phyloP scores from a whole-genome alignment of 1,140 invertebrate genomes.

The Pantala flavescens region DNA sequence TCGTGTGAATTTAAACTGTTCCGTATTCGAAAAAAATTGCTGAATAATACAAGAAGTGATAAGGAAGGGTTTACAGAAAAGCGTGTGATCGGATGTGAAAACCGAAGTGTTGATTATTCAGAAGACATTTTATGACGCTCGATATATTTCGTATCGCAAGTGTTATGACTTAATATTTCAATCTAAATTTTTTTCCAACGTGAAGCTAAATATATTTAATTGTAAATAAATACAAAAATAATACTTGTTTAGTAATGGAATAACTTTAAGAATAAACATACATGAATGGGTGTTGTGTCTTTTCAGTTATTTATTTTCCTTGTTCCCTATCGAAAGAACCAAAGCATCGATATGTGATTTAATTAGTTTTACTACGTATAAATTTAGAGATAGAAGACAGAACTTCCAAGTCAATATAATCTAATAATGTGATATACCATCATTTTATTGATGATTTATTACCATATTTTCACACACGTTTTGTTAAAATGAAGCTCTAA shows the following conservation, averaged over 20 bases:
- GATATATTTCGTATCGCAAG: neutral
- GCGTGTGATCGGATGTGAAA: neutral
- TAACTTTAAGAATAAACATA: conserved; percentile 11
- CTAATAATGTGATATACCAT: too few relatives aligned
- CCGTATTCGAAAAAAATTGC: neutral
- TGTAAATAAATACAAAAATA: conserved; percentile 11
- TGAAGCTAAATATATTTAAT: conserved; percentile 8
- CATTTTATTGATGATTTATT: too few relatives aligned
- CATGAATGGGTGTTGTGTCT: neutral
- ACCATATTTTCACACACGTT: too few relatives aligned
- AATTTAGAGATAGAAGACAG: too few relatives aligned
- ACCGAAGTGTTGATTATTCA: neutral
- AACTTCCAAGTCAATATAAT: too few relatives aligned
- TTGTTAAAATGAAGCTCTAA: too few relatives aligned
- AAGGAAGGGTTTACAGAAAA: too few relatives aligned
- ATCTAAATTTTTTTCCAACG: conserved; percentile 1
- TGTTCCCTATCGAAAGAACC: too few relatives aligned
- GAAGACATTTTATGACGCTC: neutral
- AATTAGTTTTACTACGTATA: too few relatives aligned
- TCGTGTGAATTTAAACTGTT: neutral
- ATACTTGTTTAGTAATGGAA: conserved; percentile 10
- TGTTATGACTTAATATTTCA: neutral
- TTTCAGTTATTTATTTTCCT: too few relatives aligned
- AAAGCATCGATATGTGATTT: too few relatives aligned
- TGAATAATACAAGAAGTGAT: neutral